Percentiles rank a stretch among this genome's conserved stretches.
phyloP scores from a whole-genome alignment of 1,140 invertebrate species.

The Bradynema listronoti region DNA sequence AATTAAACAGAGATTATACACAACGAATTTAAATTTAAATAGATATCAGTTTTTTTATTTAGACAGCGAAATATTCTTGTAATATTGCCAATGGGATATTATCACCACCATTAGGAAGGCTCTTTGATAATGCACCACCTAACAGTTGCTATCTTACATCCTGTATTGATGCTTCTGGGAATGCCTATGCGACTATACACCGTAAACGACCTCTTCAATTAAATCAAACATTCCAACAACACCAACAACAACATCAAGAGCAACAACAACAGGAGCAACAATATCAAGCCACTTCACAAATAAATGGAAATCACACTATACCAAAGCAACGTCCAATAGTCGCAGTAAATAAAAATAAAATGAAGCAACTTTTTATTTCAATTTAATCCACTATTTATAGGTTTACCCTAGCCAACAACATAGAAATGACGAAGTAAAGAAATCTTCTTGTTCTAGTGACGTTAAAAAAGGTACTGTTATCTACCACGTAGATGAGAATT shows the following conservation, averaged over 20 bases:
- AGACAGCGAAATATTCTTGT: neutral
- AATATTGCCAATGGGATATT: no score
- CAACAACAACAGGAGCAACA: no score
- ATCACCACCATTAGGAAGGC: no score
- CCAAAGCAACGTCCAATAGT: neutral
- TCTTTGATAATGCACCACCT: neutral
- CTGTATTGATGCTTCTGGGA: neutral
- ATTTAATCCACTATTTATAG: neutral
- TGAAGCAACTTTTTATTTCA: neutral
- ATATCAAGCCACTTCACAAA: no score
- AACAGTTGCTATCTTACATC: neutral
- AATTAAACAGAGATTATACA: neutral
- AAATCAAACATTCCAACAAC: neutral
- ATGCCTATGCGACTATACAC: neutral
- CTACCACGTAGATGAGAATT: neutral
- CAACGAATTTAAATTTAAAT: neutral
- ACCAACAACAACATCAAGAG: neutral
- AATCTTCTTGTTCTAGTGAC: no score
- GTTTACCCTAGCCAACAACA: conserved; percentile 5
- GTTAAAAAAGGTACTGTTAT: neutral
- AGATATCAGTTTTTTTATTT: conserved; percentile 1
- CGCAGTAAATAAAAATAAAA: neutral
- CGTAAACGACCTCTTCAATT: neutral
- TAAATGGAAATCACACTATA: no score
- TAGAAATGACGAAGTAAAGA: neutral